A percentile compares a stretch with the other conserved stretches of the same genome.
Conservation (phyloP, 2,888 invertebrate genomes). For the Sinhomidia bicolor region DNA sequence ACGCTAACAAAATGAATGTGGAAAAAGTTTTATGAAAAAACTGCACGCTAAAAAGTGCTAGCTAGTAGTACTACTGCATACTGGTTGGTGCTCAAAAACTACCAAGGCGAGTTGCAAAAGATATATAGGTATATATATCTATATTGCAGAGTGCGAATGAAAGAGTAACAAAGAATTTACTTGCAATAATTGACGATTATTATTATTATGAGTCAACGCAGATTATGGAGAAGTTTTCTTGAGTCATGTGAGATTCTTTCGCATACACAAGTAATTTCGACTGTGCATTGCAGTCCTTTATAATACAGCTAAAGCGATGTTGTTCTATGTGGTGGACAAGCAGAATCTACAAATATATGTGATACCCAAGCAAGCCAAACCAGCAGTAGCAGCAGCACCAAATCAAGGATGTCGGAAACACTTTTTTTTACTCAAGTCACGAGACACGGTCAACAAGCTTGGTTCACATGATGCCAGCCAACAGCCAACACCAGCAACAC, state of each 20-base stretch:
- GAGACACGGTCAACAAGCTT: conserved; percentile 63
- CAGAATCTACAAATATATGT: too few species aligned
- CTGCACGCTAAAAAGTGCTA: background rate
- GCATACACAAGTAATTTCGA: background rate
- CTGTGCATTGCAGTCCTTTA: too few species aligned
- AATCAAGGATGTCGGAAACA: conserved; percentile 44
- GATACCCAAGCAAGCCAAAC: too few species aligned
- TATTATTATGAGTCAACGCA: background rate
- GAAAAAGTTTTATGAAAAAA: conserved; percentile 6
- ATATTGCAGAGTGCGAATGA: background rate
- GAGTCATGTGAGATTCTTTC: conserved; percentile 63
- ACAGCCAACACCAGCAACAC: background rate
- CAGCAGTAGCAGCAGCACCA: background rate
- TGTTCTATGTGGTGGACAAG: too few species aligned
- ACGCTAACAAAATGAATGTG: background rate
- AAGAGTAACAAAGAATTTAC: background rate
- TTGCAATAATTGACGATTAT: background rate
- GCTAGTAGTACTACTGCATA: background rate
- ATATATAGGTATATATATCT: background rate
- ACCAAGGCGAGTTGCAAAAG: background rate
- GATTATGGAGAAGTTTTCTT: background rate
- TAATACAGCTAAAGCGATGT: background rate
- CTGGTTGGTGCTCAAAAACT: background rate
- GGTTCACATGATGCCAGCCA: conserved; percentile 47
- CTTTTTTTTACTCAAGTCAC: conserved; percentile 52